A percentile compares a stretch with the other conserved stretches of the same genome.
Conservation (phyloP, 2,113 vertebrate genomes). For the Centrocercus urophasianus region DNA sequence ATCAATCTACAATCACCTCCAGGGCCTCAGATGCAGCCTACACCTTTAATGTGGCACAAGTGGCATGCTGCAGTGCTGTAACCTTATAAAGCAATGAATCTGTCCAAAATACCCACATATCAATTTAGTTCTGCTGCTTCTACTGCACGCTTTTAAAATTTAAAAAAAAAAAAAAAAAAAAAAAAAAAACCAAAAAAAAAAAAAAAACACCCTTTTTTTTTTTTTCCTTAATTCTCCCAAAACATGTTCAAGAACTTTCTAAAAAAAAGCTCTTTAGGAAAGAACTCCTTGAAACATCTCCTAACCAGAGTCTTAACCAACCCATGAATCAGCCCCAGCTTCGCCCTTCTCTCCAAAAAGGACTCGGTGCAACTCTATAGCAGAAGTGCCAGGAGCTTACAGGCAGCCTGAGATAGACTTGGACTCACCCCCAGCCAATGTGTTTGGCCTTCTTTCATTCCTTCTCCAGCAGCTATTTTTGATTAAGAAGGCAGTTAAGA, state of each 20-base stretch:
- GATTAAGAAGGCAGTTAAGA: background rate
- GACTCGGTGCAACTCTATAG: background rate
- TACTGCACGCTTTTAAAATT: background rate
- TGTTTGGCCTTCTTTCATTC: background rate
- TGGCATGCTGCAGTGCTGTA: background rate
- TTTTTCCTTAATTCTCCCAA: background rate
- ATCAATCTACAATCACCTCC: background rate
- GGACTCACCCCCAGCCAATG: background rate
- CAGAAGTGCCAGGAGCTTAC: background rate
- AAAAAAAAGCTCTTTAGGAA: background rate
- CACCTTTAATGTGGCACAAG: background rate
- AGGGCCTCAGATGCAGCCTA: background rate
- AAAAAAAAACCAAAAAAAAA: background rate
- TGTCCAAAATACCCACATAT: background rate
- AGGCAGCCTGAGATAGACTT: background rate
- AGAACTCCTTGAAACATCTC: background rate
- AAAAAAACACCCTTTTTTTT: too few species aligned
- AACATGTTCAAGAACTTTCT: background rate
- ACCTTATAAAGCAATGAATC: background rate
- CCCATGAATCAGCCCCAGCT: background rate
- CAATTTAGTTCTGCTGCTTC: background rate
- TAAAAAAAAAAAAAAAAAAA: background rate
- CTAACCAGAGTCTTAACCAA: background rate
- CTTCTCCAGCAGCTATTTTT: background rate
- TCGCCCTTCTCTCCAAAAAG: background rate